These are phyloP conservation scores for Potamarius usumacintae DNA, from an alignment of 2,113 vertebrate genomes.

Conservation along the genomic window DNA sequence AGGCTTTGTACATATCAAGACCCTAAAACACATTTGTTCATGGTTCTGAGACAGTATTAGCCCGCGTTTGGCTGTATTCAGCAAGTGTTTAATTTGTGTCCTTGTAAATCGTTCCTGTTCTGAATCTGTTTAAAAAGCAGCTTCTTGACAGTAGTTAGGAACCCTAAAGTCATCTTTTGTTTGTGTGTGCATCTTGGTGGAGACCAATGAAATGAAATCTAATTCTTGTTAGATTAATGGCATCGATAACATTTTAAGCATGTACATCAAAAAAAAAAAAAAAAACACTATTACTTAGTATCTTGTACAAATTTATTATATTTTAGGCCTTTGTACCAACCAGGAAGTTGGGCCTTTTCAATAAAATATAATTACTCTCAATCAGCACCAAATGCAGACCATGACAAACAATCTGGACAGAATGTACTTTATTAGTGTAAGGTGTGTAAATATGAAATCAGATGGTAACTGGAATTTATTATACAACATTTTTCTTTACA, in stretches of 20 bases:
- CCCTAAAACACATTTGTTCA: neutral
- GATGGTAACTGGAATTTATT: constrained; percentile 43
- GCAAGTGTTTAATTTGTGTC: no score
- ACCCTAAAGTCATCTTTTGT: neutral
- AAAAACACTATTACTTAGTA: neutral
- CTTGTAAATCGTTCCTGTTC: no score
- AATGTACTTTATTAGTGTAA: constrained; percentile 51
- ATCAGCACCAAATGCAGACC: neutral
- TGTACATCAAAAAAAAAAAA: neutral
- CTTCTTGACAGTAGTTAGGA: neutral
- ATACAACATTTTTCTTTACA: constrained; percentile 28
- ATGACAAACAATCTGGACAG: constrained; percentile 21
- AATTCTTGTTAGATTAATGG: neutral
- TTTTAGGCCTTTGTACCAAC: neutral
- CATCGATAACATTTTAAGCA: neutral
- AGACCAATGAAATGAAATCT: neutral
- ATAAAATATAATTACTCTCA: neutral
- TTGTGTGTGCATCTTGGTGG: neutral
- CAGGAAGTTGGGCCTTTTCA: neutral
- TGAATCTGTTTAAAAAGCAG: no score
- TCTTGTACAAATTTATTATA: neutral
- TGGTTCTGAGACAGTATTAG: neutral
- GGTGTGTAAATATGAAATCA: constrained; percentile 50
- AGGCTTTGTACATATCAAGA: neutral
- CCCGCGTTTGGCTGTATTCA: neutral